Evolutionary conservation across 1,140 invertebrate genomes (phyloP).

Genomic region (Drosophila athabasca): DNA sequence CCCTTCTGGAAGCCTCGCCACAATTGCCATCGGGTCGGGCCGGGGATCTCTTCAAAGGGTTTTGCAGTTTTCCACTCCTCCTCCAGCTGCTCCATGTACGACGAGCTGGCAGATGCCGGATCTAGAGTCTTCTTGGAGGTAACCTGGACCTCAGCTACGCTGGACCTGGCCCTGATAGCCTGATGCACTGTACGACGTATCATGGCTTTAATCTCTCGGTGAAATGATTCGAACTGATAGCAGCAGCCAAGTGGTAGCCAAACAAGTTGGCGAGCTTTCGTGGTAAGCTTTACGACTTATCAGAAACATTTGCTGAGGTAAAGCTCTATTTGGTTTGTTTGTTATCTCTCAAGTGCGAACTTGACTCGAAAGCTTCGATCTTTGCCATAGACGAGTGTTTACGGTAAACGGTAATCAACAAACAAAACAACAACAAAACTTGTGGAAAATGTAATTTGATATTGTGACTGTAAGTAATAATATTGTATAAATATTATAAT

Average conservation of each 20-base stretch:
- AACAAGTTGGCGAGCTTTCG: not conserved
- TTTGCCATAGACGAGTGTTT: too few relatives aligned
- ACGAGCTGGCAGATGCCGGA: constrained; percentile 8
- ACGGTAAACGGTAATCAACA: too few relatives aligned
- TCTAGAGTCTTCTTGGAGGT: not conserved
- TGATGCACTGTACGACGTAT: not conserved
- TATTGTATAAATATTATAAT: too few relatives aligned
- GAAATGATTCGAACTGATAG: not conserved
- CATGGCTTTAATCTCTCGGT: constrained; percentile 3
- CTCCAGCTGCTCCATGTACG: constrained; percentile 32
- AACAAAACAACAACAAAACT: too few relatives aligned
- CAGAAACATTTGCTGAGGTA: too few relatives aligned
- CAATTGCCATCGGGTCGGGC: constrained; percentile 56
- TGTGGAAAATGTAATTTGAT: too few relatives aligned
- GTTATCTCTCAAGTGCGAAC: too few relatives aligned
- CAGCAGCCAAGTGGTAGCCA: not conserved
- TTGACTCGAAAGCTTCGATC: too few relatives aligned
- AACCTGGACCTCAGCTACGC: constrained; percentile 2
- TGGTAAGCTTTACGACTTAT: constrained; percentile 9
- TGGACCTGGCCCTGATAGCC: constrained; percentile 17
- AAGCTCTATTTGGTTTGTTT: not conserved
- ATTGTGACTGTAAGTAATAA: too few relatives aligned
- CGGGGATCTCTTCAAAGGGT: constrained; percentile 51
- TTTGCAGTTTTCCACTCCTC: constrained; percentile 54
- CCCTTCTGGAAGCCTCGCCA: constrained; percentile 57